phyloP scores from a whole-genome alignment of 2,797 vertebrate species.

The Mycteria americana region DNA sequence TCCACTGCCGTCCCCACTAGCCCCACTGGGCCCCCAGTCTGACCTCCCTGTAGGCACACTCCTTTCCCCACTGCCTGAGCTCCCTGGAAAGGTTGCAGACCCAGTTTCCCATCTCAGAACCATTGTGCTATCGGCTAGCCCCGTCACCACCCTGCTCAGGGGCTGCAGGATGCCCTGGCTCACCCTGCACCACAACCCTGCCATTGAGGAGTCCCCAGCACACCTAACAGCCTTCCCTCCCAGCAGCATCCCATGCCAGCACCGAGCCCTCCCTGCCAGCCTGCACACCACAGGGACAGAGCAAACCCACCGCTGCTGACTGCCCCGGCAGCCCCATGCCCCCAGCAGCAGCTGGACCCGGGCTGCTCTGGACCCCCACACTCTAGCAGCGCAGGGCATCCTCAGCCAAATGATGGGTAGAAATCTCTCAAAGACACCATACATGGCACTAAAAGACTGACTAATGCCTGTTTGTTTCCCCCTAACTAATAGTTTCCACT shows the following conservation, averaged over 20 bases:
- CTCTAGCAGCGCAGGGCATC: fast-evolving
- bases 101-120: not conserved
- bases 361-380: not conserved
- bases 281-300: not conserved
- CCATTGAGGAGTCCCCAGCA: not conserved
- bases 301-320: not conserved
- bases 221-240: not conserved
- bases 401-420: not conserved
- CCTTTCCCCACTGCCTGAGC: not conserved
- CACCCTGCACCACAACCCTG: not conserved
- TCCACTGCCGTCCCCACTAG: not conserved
- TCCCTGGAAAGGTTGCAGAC: not conserved
- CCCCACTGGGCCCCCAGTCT: not conserved
- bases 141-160: fast-evolving
- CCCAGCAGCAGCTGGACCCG: not conserved
- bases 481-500: not conserved
- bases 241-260: fast-evolving
- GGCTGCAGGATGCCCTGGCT: not conserved
- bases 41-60: not conserved
- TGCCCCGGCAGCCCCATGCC: not conserved
- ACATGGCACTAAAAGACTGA: not conserved
- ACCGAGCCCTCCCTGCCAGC: not conserved
- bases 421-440: not conserved
- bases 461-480: not conserved
- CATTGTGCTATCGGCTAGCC: fast-evolving